Conservation (phyloP, 2,888 invertebrate species). For the Stenchaetothrips biformis region DNA sequence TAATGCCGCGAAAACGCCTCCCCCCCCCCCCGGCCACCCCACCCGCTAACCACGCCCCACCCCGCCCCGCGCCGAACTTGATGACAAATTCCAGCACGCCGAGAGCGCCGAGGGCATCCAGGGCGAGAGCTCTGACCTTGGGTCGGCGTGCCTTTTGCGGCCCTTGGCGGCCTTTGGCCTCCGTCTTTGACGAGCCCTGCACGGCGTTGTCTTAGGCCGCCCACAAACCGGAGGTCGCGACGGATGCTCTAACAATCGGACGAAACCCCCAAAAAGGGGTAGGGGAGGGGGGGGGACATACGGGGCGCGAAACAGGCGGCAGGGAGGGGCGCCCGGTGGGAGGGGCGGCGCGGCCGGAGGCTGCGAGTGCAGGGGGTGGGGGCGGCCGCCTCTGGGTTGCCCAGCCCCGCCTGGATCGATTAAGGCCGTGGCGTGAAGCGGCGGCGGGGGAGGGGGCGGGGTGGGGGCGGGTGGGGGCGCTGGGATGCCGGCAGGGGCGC, state of each 20-base stretch:
- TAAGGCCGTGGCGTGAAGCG: conserved; percentile 22
- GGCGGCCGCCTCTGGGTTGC: not conserved
- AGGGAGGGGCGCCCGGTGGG: not conserved
- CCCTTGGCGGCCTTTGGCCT: no score
- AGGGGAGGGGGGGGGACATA: not conserved
- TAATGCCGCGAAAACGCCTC: not conserved
- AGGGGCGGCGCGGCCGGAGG: not conserved
- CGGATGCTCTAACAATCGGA: no score
- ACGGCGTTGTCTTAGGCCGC: no score
- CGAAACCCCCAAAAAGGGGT: not conserved
- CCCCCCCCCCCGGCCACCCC: not conserved
- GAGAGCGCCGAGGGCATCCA: no score
- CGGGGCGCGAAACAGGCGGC: not conserved
- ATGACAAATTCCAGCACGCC: no score
- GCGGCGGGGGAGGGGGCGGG: not conserved
- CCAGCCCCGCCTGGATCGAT: conserved; percentile 12
- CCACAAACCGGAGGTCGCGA: no score
- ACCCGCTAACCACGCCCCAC: not conserved
- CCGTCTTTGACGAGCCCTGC: no score
- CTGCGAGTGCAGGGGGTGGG: not conserved
- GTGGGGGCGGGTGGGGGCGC: not conserved
- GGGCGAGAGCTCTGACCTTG: no score
- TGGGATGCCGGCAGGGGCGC: not conserved
- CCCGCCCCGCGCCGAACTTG: no score
- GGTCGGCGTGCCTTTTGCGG: no score